Evolutionary conservation across 2,797 vertebrate species (phyloP), one percentile per base, ranked within the genome.

Genomic region (Esox lucius): DNA sequence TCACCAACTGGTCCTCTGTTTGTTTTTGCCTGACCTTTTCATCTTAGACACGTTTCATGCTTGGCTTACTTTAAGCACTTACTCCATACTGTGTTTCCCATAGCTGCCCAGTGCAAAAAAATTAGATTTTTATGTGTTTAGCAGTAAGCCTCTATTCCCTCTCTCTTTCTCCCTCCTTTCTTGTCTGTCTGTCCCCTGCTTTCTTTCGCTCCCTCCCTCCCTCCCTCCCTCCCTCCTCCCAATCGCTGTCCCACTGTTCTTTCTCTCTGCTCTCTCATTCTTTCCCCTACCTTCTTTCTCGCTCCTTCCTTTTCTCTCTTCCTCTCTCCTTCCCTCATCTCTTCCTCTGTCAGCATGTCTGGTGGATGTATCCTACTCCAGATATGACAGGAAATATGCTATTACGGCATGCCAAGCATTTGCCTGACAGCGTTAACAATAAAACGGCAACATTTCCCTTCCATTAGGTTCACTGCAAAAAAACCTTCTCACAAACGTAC

Each of bases 11-110:
- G 92, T 95, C 56, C 22, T 61, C 93, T 96, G 93, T 96, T 97
- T 96, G 95, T 95, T 96, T 96, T 95, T 92, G 86, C 89, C 91
- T 94, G 91, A 95, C 94, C 93, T 94, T 96, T 70, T 96, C 93
- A 93, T 94, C 92, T 94, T 87, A 90, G 95, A 93, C 94, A 90
- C 84, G 91, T 94, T 61, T 95, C 94, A 93, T 90, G 93, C 93
- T 94, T 91, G 77, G 89, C 90, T 93, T 90, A 92, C 79, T 92
- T 94, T 93, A 95, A 95, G 92, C 92, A 95, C 93, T 96, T 94
- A 94, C 87, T 90, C 84, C 90, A 90, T 85, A 88, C 91, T 87
- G 90, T 39, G 90, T 93, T 95, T 95, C 91, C 91, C 92, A 91
- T 87, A 86, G 89, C 90, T 80, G 81, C 73, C n/a, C 85, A 81